Evolutionary conservation across 2,888 invertebrate species (phyloP).

Genomic region (Psococerastis gibbosa): DNA sequence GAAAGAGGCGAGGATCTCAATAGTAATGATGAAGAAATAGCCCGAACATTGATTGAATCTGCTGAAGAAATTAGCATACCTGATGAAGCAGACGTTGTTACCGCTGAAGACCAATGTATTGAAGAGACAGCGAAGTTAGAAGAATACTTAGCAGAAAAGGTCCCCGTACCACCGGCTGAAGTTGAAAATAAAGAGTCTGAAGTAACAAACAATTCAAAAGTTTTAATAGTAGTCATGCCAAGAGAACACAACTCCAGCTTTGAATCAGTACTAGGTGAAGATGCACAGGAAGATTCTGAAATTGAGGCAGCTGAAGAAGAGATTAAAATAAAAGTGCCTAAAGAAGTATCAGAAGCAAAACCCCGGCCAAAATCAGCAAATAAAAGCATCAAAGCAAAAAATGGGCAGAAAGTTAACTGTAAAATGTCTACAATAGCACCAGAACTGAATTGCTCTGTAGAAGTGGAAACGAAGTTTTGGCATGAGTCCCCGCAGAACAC

Average conservation of each 20-base stretch:
- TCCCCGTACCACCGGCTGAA: no score
- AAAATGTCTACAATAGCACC: conserved; percentile 1
- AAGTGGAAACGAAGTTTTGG: neutral
- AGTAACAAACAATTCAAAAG: no score
- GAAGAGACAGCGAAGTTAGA: no score
- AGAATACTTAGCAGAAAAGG: no score
- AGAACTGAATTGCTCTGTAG: conserved; percentile 4
- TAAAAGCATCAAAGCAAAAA: neutral
- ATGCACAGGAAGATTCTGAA: neutral
- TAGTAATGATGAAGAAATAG: no score
- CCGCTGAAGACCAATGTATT: no score
- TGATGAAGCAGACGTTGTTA: no score
- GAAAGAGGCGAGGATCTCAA: no score
- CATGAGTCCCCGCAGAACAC: conserved; percentile 1
- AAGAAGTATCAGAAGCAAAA: neutral
- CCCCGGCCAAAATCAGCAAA: conserved; percentile 1
- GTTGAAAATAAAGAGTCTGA: no score
- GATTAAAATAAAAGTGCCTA: neutral
- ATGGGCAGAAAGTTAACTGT: neutral
- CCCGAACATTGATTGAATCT: no score
- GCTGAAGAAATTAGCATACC: no score
- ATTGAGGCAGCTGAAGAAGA: neutral
- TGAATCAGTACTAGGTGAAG: conserved; percentile 2
- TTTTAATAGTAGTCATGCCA: conserved; percentile 1
- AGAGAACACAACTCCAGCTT: conserved; percentile 4